A percentile compares a stretch with the other conserved stretches of the same genome.
Evolutionary conservation across 2,113 vertebrate species (phyloP).

Genomic region (Clarias macrocephalus): DNA sequence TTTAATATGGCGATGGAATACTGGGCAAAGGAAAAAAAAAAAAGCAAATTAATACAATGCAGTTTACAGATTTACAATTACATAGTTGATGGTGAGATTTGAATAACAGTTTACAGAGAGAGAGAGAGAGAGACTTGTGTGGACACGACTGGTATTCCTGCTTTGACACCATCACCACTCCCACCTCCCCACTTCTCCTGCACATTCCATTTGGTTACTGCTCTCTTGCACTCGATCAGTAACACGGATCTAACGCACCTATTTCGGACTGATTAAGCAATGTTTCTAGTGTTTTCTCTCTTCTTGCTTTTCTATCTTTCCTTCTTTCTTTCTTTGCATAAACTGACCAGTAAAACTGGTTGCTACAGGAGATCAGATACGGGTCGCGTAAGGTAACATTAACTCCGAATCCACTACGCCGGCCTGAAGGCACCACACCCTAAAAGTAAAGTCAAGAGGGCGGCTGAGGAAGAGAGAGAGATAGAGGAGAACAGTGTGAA

Average conservation of each 20-base stretch:
- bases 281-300: neutral
- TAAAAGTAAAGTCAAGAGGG: conserved; percentile 23
- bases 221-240: neutral
- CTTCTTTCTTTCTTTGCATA: neutral
- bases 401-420: conserved; percentile 1
- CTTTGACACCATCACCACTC: neutral
- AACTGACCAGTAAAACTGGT: conserved; percentile 5
- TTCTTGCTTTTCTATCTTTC: neutral
- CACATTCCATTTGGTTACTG: neutral
- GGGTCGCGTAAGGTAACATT: conserved; percentile 4
- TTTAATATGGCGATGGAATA: conserved; percentile 55
- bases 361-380: neutral
- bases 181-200: neutral
- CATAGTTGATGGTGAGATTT: neutral
- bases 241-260: neutral
- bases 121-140: conserved; percentile 41
- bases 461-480: neutral
- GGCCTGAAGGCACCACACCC: conserved; percentile 26
- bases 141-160: conserved; percentile 43
- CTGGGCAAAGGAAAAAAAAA: conserved; percentile 24
- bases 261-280: neutral
- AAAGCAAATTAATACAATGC: neutral
- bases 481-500: neutral
- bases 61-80: neutral
- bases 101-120: conserved; percentile 11